Evolutionary conservation across 2,797 vertebrate genomes (phyloP), one percentile per base, ranked within the genome.

Genomic region (Hirundo rustica): DNA sequence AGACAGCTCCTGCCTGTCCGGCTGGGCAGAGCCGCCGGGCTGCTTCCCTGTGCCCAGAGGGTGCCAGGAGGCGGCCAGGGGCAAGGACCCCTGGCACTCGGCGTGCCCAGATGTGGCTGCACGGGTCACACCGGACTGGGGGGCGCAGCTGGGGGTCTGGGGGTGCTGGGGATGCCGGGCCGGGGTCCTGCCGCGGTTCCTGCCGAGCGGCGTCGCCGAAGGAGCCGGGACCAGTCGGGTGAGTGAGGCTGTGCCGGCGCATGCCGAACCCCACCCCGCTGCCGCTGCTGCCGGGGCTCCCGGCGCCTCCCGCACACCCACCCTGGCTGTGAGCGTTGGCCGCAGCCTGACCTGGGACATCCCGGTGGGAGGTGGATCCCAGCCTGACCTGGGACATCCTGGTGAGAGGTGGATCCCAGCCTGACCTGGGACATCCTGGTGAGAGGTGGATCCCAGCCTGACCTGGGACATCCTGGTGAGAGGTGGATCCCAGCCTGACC

Each of bases 221-320:
- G 78, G 88, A 95, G 93, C 96, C 14, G 44, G 90, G 95, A 95
- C 96, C 96, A 95, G 96, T 96, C 20, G 57, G 95, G 95, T 40
- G 95, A 96, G 96, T 96, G 96, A 45, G 93, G 94, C 88, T 19
- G 67, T 93, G 94, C 93, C 10, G 88, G 75, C 50, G 85, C 96
- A 95, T 96, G 83, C 96, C 92, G 15, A 95, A 85, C 96, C 90
- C 93, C 96, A 76, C 96, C 96, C 96, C 68, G 16, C 47, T 40
- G 91, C 79, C 8, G 38, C 23, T 84, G 72, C 7, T 76, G 78
- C 82, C 32, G 86, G 68, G 73, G 81, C 60, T 66, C 21, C 76
- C 45, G 29, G 67, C 57, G 30, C 66, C 40, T 50, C 53, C 57
- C 7, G 2, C 66, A 22, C 70, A 30, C 78, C 74, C 84, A 15